Evolutionary conservation across 2,888 invertebrate genomes (phyloP), one percentile per base, ranked within the genome.

Genomic region (Iselma pallidipennis): DNA sequence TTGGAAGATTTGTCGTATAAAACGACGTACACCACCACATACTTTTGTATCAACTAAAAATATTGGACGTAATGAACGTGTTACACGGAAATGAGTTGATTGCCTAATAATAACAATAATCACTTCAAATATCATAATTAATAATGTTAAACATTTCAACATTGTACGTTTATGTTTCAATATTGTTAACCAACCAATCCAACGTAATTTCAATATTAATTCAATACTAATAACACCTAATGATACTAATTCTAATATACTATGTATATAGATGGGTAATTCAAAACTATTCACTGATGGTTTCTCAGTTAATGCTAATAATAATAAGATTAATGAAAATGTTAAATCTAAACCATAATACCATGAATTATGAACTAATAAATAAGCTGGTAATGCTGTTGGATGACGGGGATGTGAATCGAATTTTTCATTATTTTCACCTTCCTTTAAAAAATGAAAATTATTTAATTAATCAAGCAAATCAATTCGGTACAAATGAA

Each of bases 341-440:
- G 88, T 79, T 54, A 95, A 82, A 78, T 95, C 94, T 66, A 94
- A 82, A 2, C 90, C 88, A 78, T 95, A 92, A 81, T 94, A 94
- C 91, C 92, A 93, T 59, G 87, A 87, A 77, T 94, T 94, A 81
- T 95, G 95, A 0, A 94, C 94, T 56, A 94, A 83, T 42, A 94
- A 85, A 82, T 95, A 95, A 0, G 94, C 92, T 4, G 95, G 94
- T 63, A 95, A 82, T 75, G 93, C 92, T 72, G 91, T 89, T 1
- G 91, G 90, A 76, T 90, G 90, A 50, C 89, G 87, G 0, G 95
- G 95, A 79, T 95, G 95, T 0, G 93, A 92, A 79, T 91, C 91
- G 78, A 94, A 95, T 80, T 95, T 94, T 80, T 94, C 95, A 82
- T 95, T 95, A 80, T 95, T 94, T 78, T 89, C 86, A 29, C 95